Base-by-base conservation (phyloP, 2,888 invertebrate species). In the Anthophora plumipes region DNA sequence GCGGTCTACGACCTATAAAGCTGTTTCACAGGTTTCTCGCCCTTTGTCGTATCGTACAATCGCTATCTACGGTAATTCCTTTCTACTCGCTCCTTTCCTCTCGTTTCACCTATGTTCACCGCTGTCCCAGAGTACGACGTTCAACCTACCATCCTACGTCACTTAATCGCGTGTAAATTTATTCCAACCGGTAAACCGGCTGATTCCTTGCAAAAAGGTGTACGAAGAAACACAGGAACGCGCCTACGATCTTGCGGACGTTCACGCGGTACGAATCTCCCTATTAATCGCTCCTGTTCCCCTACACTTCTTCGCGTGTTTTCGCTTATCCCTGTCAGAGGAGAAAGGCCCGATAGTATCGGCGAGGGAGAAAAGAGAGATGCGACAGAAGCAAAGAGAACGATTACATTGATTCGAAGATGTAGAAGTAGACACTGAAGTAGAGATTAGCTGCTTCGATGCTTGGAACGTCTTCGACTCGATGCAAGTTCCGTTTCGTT, bases 121-220 rank as follows among this genome's bases (percentile, higher is more conserved):
- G n/a, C 46, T 48, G 31, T 46, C 39, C 55, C 11, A 31, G 14
- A 20, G 41, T 41, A 52, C n/a, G 14, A 14, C 39, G 52, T 25
- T 72, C 60, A 75, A 73, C 70, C 55, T 55, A 60, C 52, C 43
- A 57, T 69, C 60, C 25, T n/a, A n/a, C n/a, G 66, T 48, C 68
- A 14, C 25, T 50, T 85, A 90, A 89, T 90, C 83, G 89, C 75
- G 85, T 88, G 89, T 85, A 89, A 89, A 90, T 90, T 90, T 89
- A 90, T 90, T 89, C 87, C 83, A 60, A 82, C 57, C 54, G 71
- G 43, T 78, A 66, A 59, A 61, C 39, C 39, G 41, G 43, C 60
- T 14, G 60, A 43, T 43, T 60, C 59, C n/a, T 39, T 12, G 64
- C 20, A n/a, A 50, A n/a, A 50, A 64, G 50, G 37, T 50, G 37